A percentile compares a stretch with the other conserved stretches of the same genome.
Conservation (phyloP, 2,888 invertebrate species). For the Drosophila vallismaia region DNA sequence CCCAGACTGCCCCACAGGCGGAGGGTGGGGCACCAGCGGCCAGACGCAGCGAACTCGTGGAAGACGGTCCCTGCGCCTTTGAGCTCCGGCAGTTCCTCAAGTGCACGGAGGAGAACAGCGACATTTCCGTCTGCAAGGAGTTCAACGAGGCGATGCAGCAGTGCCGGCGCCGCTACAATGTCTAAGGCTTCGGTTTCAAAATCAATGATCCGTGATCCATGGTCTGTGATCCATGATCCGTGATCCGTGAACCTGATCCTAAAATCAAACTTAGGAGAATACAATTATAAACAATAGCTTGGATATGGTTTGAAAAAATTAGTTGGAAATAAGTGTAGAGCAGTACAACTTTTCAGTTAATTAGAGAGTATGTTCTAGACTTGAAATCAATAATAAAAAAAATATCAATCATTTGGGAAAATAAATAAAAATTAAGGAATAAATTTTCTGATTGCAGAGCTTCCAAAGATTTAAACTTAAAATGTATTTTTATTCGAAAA, state of each 20-base stretch:
- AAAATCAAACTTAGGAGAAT: background rate
- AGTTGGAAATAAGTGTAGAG: background rate
- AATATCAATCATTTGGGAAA: background rate
- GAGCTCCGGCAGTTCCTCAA: slow-evolving; percentile 66
- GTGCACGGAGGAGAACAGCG: slow-evolving; percentile 65
- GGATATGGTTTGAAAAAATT: background rate
- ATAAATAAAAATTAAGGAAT: background rate
- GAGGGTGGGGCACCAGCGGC: background rate
- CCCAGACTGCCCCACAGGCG: slow-evolving; percentile 5
- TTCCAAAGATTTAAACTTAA: too few species aligned
- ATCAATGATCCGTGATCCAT: background rate
- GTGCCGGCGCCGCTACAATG: slow-evolving; percentile 63
- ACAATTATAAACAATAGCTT: background rate
- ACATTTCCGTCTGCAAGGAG: slow-evolving; percentile 53
- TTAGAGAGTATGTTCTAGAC: background rate
- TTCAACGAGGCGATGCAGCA: slow-evolving; percentile 65
- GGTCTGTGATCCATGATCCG: background rate
- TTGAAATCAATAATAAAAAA: background rate
- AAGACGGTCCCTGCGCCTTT: slow-evolving; percentile 60
- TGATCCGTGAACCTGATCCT: too few species aligned
- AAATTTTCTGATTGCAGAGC: too few species aligned
- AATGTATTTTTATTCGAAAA: too few species aligned
- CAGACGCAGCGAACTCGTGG: slow-evolving; percentile 50
- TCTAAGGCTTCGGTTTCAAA: slow-evolving; percentile 22
- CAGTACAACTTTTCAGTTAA: background rate